Evolutionary conservation across 2,797 vertebrate species (phyloP).

Genomic region (Kryptolebias ocellatus): DNA sequence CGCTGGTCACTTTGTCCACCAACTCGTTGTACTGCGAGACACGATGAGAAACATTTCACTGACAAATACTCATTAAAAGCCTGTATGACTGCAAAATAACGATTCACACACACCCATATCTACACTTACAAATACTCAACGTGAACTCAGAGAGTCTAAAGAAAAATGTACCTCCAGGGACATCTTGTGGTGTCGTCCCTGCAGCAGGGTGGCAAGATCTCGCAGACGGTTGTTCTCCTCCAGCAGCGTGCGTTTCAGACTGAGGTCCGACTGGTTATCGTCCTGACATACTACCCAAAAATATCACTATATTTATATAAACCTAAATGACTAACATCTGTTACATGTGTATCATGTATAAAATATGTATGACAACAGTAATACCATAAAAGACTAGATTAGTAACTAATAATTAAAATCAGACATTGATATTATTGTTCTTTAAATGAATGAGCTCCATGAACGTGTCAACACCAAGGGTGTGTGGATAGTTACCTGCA

Average conservation of each 20-base stretch:
- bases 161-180: conserved; percentile 85
- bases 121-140: neutral
- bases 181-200: conserved; percentile 92
- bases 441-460: neutral
- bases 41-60: neutral
- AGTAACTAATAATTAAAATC: neutral
- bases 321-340: neutral
- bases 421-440: neutral
- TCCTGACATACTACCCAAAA: conserved; percentile 75
- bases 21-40: conserved; percentile 88
- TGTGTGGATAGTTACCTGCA: conserved; percentile 74
- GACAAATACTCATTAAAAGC: neutral
- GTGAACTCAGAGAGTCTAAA: neutral
- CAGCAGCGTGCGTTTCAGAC: conserved; percentile 80
- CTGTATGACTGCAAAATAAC: neutral
- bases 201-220: conserved; percentile 88
- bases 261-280: conserved; percentile 76
- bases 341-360: neutral
- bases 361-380: neutral
- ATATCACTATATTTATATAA: neutral
- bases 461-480: neutral
- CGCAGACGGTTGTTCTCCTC: conserved; percentile 87
- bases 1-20: conserved; percentile 92
- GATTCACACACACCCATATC: neutral
- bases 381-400: neutral